Evolutionary conservation across 2,113 vertebrate genomes (phyloP).

Genomic region (Oxyura jamaicensis): DNA sequence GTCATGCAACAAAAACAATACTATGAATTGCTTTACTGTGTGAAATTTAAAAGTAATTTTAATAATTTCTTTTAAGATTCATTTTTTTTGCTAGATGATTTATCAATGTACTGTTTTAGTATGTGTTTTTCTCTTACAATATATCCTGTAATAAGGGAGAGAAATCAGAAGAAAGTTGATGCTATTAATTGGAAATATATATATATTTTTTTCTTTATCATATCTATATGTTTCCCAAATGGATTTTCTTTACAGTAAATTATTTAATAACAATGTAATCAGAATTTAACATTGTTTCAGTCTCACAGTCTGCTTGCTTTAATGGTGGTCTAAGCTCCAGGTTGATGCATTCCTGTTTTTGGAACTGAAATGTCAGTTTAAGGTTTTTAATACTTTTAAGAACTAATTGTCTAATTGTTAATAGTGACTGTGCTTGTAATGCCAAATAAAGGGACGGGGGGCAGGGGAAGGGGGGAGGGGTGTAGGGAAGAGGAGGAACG

Average conservation of each 20-base stretch:
- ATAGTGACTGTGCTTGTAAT: fast-evolving
- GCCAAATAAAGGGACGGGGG: background rate
- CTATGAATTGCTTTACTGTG: background rate
- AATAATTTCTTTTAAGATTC: background rate
- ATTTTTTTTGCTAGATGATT: background rate
- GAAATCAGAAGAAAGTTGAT: background rate
- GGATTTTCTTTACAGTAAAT: background rate
- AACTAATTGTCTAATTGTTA: background rate
- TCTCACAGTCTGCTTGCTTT: background rate
- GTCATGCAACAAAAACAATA: constrained; percentile 33
- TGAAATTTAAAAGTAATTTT: background rate
- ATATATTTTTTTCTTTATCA: background rate
- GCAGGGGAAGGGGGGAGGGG: no score
- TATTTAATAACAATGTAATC: background rate
- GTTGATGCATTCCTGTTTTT: background rate
- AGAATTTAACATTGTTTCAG: background rate
- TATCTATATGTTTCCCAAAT: background rate
- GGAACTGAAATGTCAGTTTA: background rate
- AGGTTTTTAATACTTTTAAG: fast-evolving
- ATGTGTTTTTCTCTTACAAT: background rate
- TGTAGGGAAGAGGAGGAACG: no score
- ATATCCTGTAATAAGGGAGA: fast-evolving
- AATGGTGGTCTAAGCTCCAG: background rate
- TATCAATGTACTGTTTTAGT: background rate
- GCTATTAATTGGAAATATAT: background rate